Percentiles rank a stretch among this genome's conserved stretches.
Conservation (phyloP, 2,797 vertebrate genomes). For the Euphonia xanthogaster region DNA sequence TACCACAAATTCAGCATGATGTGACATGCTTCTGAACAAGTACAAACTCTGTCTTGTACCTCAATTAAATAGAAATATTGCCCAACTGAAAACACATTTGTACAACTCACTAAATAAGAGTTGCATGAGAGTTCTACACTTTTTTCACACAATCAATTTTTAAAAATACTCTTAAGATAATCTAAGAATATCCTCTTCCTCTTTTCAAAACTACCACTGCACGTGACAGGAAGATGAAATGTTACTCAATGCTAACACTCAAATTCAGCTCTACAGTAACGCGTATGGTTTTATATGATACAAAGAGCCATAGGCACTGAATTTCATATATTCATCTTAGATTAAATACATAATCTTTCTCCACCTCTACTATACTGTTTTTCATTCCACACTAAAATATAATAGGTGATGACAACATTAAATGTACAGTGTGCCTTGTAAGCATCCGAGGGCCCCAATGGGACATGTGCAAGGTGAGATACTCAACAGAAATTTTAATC, state of each 20-base stretch:
- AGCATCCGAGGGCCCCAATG: background rate
- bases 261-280: background rate
- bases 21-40: background rate
- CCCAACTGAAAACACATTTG: background rate
- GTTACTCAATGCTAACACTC: background rate
- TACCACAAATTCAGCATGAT: background rate
- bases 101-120: background rate
- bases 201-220: background rate
- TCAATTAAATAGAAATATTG: background rate
- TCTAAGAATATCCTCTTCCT: background rate
- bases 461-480: background rate
- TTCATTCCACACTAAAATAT: background rate
- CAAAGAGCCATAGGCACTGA: background rate
- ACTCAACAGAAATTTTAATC: background rate
- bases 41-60: background rate
- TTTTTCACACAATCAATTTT: background rate
- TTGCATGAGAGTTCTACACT: background rate
- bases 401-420: background rate
- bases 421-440: background rate
- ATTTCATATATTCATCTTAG: background rate
- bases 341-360: background rate
- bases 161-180: background rate
- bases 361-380: background rate
- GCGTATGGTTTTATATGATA: rapidly evolving
- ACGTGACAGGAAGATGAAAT: background rate